Evolutionary conservation across 2,888 invertebrate genomes (phyloP).

Genomic region (Noctua comes): DNA sequence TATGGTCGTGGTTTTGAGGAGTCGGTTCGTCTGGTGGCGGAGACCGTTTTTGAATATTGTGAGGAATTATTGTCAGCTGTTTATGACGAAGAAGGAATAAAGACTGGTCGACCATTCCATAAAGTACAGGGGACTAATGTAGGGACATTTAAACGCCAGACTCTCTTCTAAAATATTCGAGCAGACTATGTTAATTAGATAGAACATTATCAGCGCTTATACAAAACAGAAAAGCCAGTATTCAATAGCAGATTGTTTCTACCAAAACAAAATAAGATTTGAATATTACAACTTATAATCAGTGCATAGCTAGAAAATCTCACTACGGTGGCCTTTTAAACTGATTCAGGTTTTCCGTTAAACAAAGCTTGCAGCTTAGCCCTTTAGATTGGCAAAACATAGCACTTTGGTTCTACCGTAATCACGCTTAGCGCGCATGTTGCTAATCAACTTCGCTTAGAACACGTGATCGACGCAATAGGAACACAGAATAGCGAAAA

Average conservation of each 20-base stretch:
- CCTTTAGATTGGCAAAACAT: conserved; percentile 9
- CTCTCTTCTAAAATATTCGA: too few species aligned
- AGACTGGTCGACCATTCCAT: background rate
- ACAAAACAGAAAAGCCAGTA: background rate
- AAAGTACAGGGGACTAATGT: background rate
- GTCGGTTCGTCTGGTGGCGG: conserved; percentile 36
- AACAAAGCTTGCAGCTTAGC: background rate
- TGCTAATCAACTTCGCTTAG: conserved; percentile 37
- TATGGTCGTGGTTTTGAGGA: conserved; percentile 12
- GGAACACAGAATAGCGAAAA: background rate
- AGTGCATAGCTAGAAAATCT: background rate
- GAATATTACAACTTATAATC: background rate
- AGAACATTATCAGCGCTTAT: background rate
- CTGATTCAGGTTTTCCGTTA: background rate
- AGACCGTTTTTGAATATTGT: background rate
- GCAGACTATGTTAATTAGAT: too few species aligned
- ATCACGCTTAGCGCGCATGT: conserved; percentile 51
- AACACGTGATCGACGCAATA: conserved; percentile 51
- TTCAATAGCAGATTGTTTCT: background rate
- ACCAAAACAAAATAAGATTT: background rate
- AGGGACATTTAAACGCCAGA: too few species aligned
- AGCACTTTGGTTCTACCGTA: conserved; percentile 11
- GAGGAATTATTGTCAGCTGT: background rate
- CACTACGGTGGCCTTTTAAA: background rate
- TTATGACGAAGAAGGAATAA: background rate